Base-by-base conservation (phyloP, 1,140 invertebrate species). In the Cherax destructor region DNA sequence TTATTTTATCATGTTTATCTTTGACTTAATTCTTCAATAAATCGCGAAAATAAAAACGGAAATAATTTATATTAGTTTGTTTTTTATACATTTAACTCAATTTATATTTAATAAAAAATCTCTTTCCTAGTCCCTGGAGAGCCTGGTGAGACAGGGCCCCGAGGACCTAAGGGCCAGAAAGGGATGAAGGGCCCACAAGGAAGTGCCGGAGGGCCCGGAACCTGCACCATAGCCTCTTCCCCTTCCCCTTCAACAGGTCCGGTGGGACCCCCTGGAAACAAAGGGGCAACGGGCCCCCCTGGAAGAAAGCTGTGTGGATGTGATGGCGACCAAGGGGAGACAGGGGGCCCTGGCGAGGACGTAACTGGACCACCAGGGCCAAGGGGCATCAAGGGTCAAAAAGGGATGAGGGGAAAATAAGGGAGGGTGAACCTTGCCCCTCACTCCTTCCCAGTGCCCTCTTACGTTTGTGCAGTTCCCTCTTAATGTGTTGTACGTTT, bases 171-270 rank as follows among this genome's bases (percentile, higher is more conserved):
- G 56, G 85, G 85, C 4, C n/a, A 56, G 16, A 49, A 52, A n/a
- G 85, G 85, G 0, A 13, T 16, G 3, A 92, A 77, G 59, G 91
- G 91, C 3, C 74, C 61, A 18, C 24, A 56, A 30, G 91, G 91
- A 11, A 30, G 50, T 41, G n/a, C 52, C 2, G 91, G 91, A 10
- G n/a, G 10, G 13, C 18, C 47, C 16, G 91, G 91, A 16, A 30
- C 52, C n/a, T 92, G 91, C 85, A 76, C 13, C 72, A 59, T 59
- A 16, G 61, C 41, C 13, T 1, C 11, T 9, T 49, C 79, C 30
- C 5, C 3, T 18, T 49, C 41, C 30, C 61, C 86, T 16, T 47
- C 47, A 10, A 56, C 77, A 1, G 83, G 83, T 16, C 16, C 47
- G 0, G 49, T 52, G 16, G 91, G 91, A 0, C 84, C 85, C 0